A percentile compares a stretch with the other conserved stretches of the same genome.
phyloP scores from a whole-genome alignment of 2,888 invertebrate genomes.

The Hypercompe scribonia region DNA sequence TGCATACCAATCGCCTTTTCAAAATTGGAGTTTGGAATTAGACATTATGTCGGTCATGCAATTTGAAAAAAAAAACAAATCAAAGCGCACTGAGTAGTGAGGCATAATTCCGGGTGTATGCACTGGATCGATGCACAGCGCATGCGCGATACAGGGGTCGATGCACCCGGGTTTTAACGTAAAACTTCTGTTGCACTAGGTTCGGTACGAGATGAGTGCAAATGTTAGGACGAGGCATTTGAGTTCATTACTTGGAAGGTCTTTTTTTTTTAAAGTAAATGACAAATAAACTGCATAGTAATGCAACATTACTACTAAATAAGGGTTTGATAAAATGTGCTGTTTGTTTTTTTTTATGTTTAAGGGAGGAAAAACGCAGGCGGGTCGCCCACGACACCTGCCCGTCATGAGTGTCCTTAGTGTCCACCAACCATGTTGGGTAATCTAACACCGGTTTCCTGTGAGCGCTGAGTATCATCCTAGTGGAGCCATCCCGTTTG shows the following conservation, averaged over 20 bases:
- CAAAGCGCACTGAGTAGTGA: background rate
- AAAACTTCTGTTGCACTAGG: constrained; percentile 22
- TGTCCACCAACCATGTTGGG: no score
- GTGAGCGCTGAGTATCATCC: no score
- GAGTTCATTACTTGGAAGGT: background rate
- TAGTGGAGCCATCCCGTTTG: no score
- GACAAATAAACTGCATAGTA: background rate
- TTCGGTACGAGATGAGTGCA: background rate
- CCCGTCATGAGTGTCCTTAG: no score
- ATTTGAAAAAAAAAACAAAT: background rate
- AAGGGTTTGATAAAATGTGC: no score
- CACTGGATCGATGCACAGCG: constrained; percentile 76
- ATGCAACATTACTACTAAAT: no score
- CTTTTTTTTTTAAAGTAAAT: no score
- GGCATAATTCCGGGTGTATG: constrained; percentile 39
- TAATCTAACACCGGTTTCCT: no score
- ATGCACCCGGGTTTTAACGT: constrained; percentile 65
- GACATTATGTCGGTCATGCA: background rate
- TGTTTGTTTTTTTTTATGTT: no score
- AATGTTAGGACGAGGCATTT: background rate
- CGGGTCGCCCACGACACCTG: no score
- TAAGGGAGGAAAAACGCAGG: no score
- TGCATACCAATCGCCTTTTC: background rate
- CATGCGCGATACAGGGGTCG: constrained; percentile 75
- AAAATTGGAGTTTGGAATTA: background rate